These are phyloP conservation scores for Meteorus sp. DNA, from an alignment of 1,140 invertebrate genomes.

Conservation along the genomic window DNA sequence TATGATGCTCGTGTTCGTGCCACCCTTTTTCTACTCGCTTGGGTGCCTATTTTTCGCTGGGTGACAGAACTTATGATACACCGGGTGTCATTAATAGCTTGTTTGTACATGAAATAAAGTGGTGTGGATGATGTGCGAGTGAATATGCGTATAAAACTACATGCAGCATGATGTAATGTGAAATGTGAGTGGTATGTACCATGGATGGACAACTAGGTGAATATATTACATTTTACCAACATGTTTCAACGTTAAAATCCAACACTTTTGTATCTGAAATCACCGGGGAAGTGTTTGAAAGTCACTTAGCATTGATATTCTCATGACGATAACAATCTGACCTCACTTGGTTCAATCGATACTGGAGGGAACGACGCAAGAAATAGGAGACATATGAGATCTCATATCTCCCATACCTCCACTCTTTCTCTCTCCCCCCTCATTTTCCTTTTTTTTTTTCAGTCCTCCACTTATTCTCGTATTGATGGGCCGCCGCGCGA, in stretches of 20 bases:
- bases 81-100: slow-evolving; percentile 49
- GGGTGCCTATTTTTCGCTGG: too few species aligned
- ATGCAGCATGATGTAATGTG: not conserved
- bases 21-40: slow-evolving; percentile 25
- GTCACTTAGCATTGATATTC: slow-evolving; percentile 28
- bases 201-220: not conserved
- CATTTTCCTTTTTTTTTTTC: too few species aligned
- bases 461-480: too few species aligned
- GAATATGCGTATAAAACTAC: not conserved
- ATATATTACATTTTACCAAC: not conserved
- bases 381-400: slow-evolving; percentile 23
- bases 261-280: too few species aligned
- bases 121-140: slow-evolving; percentile 40
- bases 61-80: slow-evolving; percentile 51
- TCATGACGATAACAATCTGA: slow-evolving; percentile 38
- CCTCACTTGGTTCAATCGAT: slow-evolving; percentile 34
- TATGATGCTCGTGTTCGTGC: not conserved
- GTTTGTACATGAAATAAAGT: slow-evolving; percentile 24
- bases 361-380: slow-evolving; percentile 23
- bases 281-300: slow-evolving; percentile 11
- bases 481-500: not conserved
- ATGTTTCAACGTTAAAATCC: too few species aligned
- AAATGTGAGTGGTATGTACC: not conserved
- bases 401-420: not conserved
- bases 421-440: not conserved